Evolutionary conservation across 2,113 vertebrate species (phyloP).

Genomic region (Atlantisia rogersi): DNA sequence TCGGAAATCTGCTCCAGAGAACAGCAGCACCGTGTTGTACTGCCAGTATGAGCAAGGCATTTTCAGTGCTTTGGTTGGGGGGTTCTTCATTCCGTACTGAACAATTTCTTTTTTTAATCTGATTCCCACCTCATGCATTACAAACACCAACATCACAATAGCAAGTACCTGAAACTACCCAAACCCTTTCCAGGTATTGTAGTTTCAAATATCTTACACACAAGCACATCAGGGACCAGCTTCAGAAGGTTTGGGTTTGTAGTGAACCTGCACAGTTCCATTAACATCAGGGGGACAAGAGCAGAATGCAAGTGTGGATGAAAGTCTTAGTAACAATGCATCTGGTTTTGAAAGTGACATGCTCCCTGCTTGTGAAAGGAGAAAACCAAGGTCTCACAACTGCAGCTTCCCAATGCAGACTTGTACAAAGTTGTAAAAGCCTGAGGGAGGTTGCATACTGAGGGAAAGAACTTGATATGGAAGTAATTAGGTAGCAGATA

Average conservation of each 20-base stretch:
- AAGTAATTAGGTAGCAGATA: conserved; percentile 81
- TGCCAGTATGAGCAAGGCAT: not conserved
- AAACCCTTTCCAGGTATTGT: not conserved
- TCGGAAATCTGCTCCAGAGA: not conserved
- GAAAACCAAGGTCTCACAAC: not conserved
- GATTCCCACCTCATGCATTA: not conserved
- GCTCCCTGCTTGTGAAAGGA: not conserved
- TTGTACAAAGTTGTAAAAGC: not conserved
- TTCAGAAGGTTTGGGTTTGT: not conserved
- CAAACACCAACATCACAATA: not conserved
- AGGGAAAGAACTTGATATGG: conserved; percentile 77
- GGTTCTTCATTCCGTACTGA: not conserved
- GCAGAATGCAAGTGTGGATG: not conserved
- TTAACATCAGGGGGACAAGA: not conserved
- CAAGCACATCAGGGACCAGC: not conserved
- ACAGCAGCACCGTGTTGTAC: not conserved
- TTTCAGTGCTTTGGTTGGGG: not conserved
- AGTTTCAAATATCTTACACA: not conserved
- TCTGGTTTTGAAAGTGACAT: not conserved
- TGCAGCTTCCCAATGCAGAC: not conserved
- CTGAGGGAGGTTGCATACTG: not conserved
- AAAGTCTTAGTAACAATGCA: not conserved
- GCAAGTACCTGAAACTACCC: not conserved
- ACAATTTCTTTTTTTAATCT: not conserved
- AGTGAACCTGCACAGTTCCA: not conserved